Percentiles rank a stretch among this genome's conserved stretches.
These are phyloP conservation scores for Anoplolepis gracilipes DNA, from an alignment of 1,140 invertebrate genomes.

Conservation along the genomic window DNA sequence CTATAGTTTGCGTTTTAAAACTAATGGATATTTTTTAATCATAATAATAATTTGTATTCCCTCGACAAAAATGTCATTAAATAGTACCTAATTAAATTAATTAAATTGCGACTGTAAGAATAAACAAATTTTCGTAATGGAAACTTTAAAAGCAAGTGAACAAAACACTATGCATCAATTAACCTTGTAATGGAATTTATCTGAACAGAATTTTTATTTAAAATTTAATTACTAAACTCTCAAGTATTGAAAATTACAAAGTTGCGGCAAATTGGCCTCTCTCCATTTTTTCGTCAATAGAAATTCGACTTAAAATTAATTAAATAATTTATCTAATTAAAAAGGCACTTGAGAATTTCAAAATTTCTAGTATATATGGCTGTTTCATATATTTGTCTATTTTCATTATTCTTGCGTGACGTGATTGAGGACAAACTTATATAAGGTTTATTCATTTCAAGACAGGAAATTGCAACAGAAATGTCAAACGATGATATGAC, in stretches of 20 bases:
- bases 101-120: neutral
- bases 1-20: no score
- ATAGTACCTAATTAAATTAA: neutral
- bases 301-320: neutral
- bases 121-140: neutral
- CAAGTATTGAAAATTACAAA: neutral
- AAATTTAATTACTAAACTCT: neutral
- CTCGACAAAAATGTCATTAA: neutral
- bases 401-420: slow-evolving; percentile 16
- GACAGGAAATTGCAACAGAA: slow-evolving; percentile 23
- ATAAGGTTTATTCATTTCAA: slow-evolving; percentile 34
- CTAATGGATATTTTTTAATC: neutral
- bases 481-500: slow-evolving; percentile 24
- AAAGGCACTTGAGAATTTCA: neutral
- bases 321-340: neutral
- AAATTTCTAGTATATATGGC: neutral
- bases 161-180: neutral
- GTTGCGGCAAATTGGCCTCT: neutral
- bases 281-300: neutral
- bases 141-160: neutral
- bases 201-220: neutral
- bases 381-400: slow-evolving; percentile 10
- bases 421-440: slow-evolving; percentile 26
- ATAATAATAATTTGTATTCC: neutral
- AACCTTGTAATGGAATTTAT: neutral